Evolutionary conservation across 37 sponge, comb jelly and placozoan species (phyloP).

Genomic region (Eunapius fragilis): DNA sequence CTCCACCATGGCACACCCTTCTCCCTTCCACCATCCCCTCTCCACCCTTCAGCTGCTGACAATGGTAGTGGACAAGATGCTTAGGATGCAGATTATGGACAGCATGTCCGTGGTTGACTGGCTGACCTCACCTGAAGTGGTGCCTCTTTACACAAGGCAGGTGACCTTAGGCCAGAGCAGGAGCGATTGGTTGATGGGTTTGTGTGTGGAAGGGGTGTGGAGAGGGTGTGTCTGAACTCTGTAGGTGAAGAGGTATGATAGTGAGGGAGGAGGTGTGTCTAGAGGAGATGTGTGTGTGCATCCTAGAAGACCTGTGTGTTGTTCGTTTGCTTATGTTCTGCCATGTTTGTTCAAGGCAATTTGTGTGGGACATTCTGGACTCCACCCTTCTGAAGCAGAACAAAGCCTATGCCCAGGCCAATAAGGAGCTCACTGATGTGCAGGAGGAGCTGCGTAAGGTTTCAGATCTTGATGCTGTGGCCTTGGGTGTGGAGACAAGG

Average conservation of each 20-base stretch:
- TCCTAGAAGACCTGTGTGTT: no score
- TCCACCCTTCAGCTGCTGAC: conserved; percentile 46
- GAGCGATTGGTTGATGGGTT: neutral
- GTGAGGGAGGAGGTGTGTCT: neutral
- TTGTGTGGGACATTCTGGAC: conserved; percentile 59
- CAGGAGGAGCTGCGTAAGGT: conserved; percentile 50
- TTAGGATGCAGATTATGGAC: conserved; percentile 73
- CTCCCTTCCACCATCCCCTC: neutral
- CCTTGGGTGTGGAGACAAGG: conserved; percentile 58
- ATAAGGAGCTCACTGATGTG: conserved; percentile 47
- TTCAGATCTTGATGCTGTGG: conserved; percentile 69
- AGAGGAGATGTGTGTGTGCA: neutral
- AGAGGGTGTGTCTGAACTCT: no score
- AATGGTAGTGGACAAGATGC: conserved; percentile 75
- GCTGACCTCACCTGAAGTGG: conserved; percentile 43
- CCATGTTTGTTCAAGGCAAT: conserved; percentile 26
- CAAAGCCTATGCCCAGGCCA: conserved; percentile 24
- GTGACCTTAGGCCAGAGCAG: neutral
- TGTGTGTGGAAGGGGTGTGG: neutral
- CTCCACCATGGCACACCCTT: no score
- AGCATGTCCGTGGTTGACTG: conserved; percentile 52
- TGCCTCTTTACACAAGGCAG: conserved; percentile 42
- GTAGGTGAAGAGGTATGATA: no score
- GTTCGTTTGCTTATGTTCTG: neutral
- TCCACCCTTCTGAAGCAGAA: conserved; percentile 52